Base-by-base conservation (phyloP, 2,888 invertebrate genomes). In the Temnothorax ravouxi region DNA sequence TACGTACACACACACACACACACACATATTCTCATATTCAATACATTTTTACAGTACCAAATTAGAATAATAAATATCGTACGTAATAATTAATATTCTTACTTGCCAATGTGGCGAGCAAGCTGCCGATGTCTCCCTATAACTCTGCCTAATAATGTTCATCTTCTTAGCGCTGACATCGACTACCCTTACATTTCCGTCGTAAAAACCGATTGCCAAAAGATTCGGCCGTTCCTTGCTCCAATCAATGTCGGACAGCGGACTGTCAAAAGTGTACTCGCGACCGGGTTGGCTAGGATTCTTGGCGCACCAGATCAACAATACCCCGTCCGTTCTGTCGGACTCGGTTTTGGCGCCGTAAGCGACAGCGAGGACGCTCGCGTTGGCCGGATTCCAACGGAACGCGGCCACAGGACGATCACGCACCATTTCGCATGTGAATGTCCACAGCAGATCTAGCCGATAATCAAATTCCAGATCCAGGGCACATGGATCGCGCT, bases 211-310 rank as follows among this genome's bases (percentile, higher is more conserved):
- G 79, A 97, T 95, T 0, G 97, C 98, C 29, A 98, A 93, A 91
- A 97, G 95, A 93, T 97, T 97, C 0, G 98, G 97, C 83, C 96
- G 96, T 61, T 94, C 95, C 0, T 95, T 95, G 0, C 97, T 97
- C 95, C 98, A 98, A 61, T 96, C 96, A 0, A 98, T 94, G 0
- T 97, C 95, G 0, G 97, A 97, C 0, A 98, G 96, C 0, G 97
- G 96, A 67, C 96, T 95, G 0, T 95, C 92, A 91, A 97, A 97
- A 4, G 94, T 90, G 91, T 97, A 97, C 8, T 95, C 92, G 85
- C 97, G 95, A 93, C 98, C 98, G 0, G 98, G 98, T 92, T 97
- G 96, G 18, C 96, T 96, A 0, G 98, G 98, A 94, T 98, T 98
- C 94, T 98, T 95, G 2, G 94, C 92, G 54, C 97, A 97, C 98